These are phyloP conservation scores for Proterorhinus semilunaris DNA, from an alignment of 2,113 vertebrate species.

Conservation along the genomic window DNA sequence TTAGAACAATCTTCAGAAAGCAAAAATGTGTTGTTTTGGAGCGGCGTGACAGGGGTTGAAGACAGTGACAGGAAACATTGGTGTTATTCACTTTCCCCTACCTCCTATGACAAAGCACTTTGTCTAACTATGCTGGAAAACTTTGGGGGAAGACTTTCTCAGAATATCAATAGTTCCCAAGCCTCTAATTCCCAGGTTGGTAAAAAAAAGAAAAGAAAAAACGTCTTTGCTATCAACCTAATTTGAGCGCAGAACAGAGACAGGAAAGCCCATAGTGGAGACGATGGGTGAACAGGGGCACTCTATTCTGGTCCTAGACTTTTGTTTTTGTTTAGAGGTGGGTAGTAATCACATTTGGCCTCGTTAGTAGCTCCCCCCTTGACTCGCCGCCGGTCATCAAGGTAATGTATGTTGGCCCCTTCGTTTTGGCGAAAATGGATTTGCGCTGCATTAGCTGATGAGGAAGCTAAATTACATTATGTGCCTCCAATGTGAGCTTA, in stretches of 20 bases:
- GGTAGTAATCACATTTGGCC: constrained; percentile 77
- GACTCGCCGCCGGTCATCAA: constrained; percentile 72
- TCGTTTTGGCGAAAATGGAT: constrained; percentile 77
- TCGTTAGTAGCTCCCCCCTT: constrained; percentile 73
- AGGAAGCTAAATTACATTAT: constrained; percentile 80
- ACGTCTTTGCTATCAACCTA: constrained; percentile 55
- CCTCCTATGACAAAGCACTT: constrained; percentile 31
- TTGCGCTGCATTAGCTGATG: constrained; percentile 83
- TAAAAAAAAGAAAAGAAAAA: neutral
- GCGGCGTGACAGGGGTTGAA: constrained; percentile 17
- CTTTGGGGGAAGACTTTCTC: constrained; percentile 35
- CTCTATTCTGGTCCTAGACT: constrained; percentile 47
- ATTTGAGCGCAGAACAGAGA: constrained; percentile 47
- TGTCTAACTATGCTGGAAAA: constrained; percentile 26
- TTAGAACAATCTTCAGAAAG: constrained; percentile 32
- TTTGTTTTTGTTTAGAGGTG: constrained; percentile 72
- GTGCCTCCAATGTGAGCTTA: constrained; percentile 76
- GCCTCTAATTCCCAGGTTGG: constrained; percentile 28
- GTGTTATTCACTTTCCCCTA: constrained; percentile 30
- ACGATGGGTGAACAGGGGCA: constrained; percentile 34
- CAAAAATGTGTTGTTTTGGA: constrained; percentile 44
- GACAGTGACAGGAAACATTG: constrained; percentile 16
- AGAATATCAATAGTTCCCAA: constrained; percentile 54
- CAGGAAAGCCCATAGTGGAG: constrained; percentile 47
- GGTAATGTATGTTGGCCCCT: constrained; percentile 78